Evolutionary conservation across 2,797 vertebrate species (phyloP).

Genomic region (Hirundo rustica): DNA sequence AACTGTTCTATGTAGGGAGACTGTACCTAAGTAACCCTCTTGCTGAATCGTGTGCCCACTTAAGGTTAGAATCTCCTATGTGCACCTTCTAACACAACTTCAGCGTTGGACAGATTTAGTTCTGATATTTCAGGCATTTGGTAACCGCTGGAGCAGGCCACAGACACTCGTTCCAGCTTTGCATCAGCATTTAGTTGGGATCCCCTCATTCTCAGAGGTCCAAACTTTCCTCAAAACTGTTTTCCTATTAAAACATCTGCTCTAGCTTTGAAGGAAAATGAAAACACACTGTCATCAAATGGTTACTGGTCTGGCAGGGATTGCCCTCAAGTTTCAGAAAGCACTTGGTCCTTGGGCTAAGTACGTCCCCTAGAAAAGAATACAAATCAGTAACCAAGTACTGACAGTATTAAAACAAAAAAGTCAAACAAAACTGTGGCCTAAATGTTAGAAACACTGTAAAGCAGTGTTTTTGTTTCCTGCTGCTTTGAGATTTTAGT

Average conservation of each 20-base stretch:
- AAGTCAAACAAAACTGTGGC: not conserved
- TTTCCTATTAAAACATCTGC: not conserved
- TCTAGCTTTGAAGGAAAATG: not conserved
- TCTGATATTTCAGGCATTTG: not conserved
- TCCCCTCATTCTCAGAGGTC: not conserved
- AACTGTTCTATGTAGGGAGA: not conserved
- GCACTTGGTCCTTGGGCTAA: not conserved
- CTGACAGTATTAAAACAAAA: not conserved
- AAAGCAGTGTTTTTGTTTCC: not conserved
- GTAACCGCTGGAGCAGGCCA: not conserved
- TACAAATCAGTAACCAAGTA: not conserved
- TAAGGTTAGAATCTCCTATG: not conserved
- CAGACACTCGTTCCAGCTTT: not conserved
- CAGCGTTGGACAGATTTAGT: not conserved
- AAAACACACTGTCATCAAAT: not conserved
- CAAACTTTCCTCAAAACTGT: not conserved
- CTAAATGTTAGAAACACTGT: not conserved
- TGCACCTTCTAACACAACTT: not conserved
- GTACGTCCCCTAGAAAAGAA: not conserved
- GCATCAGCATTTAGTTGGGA: not conserved
- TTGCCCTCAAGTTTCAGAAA: not conserved
- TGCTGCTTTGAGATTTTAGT: constrained; percentile 27
- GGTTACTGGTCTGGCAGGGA: not conserved
- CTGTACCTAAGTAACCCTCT: too few relatives aligned
- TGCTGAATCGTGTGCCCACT: not conserved